phyloP scores from a whole-genome alignment of 2,888 invertebrate species.

The Gastracanthus pulcherrimus region DNA sequence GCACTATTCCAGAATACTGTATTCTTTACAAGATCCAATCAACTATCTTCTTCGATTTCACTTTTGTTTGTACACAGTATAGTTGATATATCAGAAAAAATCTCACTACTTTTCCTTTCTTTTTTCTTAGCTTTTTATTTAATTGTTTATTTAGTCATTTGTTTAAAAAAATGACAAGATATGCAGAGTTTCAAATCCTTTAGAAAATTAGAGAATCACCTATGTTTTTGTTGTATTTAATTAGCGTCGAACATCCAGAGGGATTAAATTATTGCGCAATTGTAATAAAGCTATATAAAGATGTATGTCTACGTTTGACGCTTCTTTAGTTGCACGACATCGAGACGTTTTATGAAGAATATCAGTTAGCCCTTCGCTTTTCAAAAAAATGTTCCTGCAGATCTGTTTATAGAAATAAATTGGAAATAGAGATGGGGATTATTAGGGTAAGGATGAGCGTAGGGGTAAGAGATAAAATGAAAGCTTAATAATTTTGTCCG shows the following conservation, averaged over 20 bases:
- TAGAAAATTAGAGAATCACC: slow-evolving; percentile 50
- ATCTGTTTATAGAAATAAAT: neutral
- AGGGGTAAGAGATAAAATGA: neutral
- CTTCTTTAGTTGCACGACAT: slow-evolving; percentile 28
- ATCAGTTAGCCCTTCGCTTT: slow-evolving; percentile 19
- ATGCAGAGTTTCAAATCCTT: slow-evolving; percentile 54
- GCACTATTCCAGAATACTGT: slow-evolving; percentile 70
- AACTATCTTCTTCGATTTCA: slow-evolving; percentile 67
- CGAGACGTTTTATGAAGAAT: slow-evolving; percentile 6
- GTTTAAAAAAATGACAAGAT: slow-evolving; percentile 49
- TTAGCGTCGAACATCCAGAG: slow-evolving; percentile 44
- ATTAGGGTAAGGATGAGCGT: too few species aligned
- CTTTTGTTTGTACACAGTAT: slow-evolving; percentile 71
- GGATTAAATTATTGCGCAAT: slow-evolving; percentile 54
- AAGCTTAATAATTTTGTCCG: neutral
- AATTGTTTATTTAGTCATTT: slow-evolving; percentile 44
- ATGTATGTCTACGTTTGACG: slow-evolving; percentile 42
- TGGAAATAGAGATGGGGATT: too few species aligned
- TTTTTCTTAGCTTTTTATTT: slow-evolving; percentile 15
- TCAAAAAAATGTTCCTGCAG: neutral
- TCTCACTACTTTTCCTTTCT: slow-evolving; percentile 27
- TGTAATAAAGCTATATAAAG: slow-evolving; percentile 53
- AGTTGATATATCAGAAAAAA: slow-evolving; percentile 66
- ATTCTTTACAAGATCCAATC: slow-evolving; percentile 67
- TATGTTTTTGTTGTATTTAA: slow-evolving; percentile 26